Base-by-base conservation (phyloP, 2,888 invertebrate species). In the Heteropelma amictum region DNA sequence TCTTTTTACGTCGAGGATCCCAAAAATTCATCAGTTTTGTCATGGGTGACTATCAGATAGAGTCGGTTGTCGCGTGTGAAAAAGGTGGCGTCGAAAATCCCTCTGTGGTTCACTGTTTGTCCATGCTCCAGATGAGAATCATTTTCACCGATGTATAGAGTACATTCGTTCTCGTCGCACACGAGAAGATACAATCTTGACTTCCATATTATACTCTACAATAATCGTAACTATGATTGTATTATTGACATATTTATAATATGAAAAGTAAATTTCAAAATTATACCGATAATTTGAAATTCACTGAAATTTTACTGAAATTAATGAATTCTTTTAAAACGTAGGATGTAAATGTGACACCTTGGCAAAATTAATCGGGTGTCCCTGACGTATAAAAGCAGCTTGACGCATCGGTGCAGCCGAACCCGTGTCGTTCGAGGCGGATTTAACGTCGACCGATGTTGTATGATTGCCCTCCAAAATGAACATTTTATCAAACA, bases 41-140 rank as follows among this genome's bases (percentile, higher is more conserved):
- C 49, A 38, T 81, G 76, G 2, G 80, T 83, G 1, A 86, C 76
- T 1, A 85, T 76, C 3, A 85, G 77, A 68, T 85, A 83, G 5
- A 85, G 81, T 7, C 70, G 81, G 75, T 82, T 79, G 4, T 54
- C 72, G 3, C 77, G 79, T 3, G 75, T 78, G 60, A 85, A 84
- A 54, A 86, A 85, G 35, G 26, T 77, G 1, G 86, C 85, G 19
- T 85, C 85, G 53, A 72, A 67, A 14, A 63, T 63, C 12, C 63
- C 49, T 63, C 38, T 54, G 23, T 79, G 63, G 7, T 51, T 69
- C 8, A 84, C 76, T 3, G 65, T 78, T 12, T 85, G 85, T 3
- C 79, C 74, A n/a, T 75, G 70, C 23, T 40, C 72, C 26, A 84
- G 51, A 3, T 73, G 47, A 1, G 58, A 38, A 58, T 77, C 69